phyloP scores from a whole-genome alignment of 1,140 invertebrate genomes.

The Magallana gigas region DNA sequence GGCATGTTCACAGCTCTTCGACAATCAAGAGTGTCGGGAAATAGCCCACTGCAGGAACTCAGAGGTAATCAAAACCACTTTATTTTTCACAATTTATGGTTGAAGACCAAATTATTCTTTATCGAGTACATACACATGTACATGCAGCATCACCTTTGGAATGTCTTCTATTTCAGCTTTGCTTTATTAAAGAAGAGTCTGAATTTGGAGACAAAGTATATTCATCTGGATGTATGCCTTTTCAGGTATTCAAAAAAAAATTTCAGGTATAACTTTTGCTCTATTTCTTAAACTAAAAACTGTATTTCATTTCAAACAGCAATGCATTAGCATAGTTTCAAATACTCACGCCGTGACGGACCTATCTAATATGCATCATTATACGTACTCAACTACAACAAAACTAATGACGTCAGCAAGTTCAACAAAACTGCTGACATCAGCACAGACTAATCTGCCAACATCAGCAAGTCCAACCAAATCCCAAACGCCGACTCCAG shows the following conservation, averaged over 20 bases:
- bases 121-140: neutral
- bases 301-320: neutral
- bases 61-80: neutral
- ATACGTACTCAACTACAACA: neutral
- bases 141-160: too few species aligned
- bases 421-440: neutral
- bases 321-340: conserved; percentile 12
- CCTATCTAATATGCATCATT: conserved; percentile 4
- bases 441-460: neutral
- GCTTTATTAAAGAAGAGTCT: neutral
- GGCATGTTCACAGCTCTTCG: neutral
- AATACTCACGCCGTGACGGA: neutral
- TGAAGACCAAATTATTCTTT: neutral
- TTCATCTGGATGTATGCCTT: neutral
- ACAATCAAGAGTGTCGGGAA: neutral
- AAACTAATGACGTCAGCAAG: neutral
- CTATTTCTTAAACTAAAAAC: too few species aligned
- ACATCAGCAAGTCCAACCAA: neutral
- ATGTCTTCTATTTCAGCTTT: neutral
- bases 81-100: too few species aligned
- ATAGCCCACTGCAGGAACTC: conserved; percentile 14
- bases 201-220: conserved; percentile 1
- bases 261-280: too few species aligned
- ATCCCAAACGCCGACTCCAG: neutral
- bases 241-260: conserved; percentile 18